A percentile compares a stretch with the other conserved stretches of the same genome.
Conservation (phyloP, 2,113 vertebrate genomes). For the Barnardius zonarius region DNA sequence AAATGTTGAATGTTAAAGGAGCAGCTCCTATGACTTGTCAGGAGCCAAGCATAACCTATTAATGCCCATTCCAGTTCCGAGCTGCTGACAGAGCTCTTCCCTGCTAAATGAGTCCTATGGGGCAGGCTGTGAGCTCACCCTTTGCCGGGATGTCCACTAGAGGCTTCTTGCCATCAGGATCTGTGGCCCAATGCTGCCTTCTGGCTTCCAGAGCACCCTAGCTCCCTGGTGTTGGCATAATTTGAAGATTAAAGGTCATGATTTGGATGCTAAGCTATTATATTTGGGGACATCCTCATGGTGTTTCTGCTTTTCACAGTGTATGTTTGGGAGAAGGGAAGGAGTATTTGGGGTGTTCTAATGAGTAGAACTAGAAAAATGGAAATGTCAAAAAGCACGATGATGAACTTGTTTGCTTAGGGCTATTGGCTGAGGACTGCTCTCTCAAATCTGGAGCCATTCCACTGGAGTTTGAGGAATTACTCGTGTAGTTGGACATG, state of each 20-base stretch:
- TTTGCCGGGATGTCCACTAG: neutral
- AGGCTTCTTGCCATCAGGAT: neutral
- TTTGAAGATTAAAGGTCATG: neutral
- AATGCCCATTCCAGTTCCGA: rapidly evolving
- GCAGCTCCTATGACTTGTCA: neutral
- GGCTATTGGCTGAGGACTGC: neutral
- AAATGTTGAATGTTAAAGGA: neutral
- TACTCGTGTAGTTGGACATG: neutral
- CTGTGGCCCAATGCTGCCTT: neutral
- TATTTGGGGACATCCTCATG: neutral
- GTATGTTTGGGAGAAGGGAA: neutral
- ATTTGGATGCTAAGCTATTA: neutral
- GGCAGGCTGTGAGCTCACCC: neutral
- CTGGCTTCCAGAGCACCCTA: neutral
- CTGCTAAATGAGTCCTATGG: rapidly evolving
- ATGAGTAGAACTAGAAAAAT: neutral
- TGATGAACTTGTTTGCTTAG: neutral
- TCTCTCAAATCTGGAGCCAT: neutral
- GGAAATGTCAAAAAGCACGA: neutral
- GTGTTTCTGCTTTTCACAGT: neutral
- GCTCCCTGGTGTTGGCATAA: neutral
- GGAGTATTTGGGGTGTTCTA: neutral
- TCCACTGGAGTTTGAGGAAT: neutral
- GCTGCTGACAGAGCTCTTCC: neutral
- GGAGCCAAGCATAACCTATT: neutral